Evolutionary conservation across 1,140 invertebrate genomes (phyloP).

Genomic region (Marisa cornuarietis): DNA sequence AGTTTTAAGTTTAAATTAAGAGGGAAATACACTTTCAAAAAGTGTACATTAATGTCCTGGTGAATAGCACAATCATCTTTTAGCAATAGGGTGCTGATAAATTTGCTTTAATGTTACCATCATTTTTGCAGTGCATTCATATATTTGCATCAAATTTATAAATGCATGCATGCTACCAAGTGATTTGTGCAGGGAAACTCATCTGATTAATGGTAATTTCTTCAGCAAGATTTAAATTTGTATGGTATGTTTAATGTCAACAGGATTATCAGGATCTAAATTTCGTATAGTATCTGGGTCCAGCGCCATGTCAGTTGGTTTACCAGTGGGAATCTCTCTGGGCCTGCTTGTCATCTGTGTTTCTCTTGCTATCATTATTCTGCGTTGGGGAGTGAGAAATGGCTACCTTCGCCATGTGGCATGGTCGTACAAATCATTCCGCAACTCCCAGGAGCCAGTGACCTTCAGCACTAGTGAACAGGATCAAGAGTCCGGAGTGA

Average conservation of each 20-base stretch:
- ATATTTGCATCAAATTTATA: not conserved
- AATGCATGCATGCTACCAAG: not conserved
- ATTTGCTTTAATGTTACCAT: too few relatives aligned
- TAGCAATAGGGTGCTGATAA: too few relatives aligned
- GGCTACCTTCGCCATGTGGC: slow-evolving; percentile 23
- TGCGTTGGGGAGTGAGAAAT: slow-evolving; percentile 18
- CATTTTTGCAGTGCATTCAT: too few relatives aligned
- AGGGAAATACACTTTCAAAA: not conserved
- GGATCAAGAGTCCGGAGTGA: not conserved
- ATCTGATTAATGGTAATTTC: too few relatives aligned
- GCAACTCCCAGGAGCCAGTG: slow-evolving; percentile 4
- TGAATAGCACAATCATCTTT: too few relatives aligned
- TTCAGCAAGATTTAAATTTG: too few relatives aligned
- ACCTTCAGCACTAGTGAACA: not conserved
- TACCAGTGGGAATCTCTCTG: slow-evolving; percentile 18
- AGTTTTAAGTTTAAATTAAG: too few relatives aligned
- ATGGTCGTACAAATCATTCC: slow-evolving; percentile 18
- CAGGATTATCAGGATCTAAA: too few relatives aligned
- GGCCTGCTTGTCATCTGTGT: slow-evolving; percentile 1
- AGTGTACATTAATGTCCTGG: not conserved
- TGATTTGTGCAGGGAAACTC: not conserved
- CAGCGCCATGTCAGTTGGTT: slow-evolving; percentile 6
- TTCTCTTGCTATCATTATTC: slow-evolving; percentile 3
- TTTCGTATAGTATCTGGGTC: not conserved
- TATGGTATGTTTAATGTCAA: too few relatives aligned